Evolutionary conservation across 2,797 vertebrate species (phyloP).

Genomic region (Enteromius radiatus): DNA sequence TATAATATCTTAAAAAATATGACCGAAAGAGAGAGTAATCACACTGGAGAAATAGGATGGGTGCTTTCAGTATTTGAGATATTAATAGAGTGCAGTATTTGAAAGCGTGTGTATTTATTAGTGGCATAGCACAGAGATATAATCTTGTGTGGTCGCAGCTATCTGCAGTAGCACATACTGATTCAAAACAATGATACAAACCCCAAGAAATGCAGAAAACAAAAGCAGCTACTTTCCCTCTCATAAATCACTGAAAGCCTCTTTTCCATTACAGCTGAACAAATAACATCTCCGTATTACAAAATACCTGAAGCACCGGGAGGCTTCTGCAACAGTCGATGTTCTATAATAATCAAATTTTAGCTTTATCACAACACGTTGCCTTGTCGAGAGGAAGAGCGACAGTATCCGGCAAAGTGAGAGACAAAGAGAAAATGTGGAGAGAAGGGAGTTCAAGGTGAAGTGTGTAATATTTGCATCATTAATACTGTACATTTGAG

Average conservation of each 20-base stretch:
- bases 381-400: not conserved
- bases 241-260: constrained; percentile 39
- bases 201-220: constrained; percentile 31
- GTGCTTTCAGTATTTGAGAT: constrained; percentile 22
- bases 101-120: not conserved
- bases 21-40: not conserved
- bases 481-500: not conserved
- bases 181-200: constrained; percentile 35
- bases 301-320: constrained; percentile 17
- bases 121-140: constrained; percentile 14
- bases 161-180: constrained; percentile 30
- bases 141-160: constrained; percentile 1
- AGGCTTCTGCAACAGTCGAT: constrained; percentile 22
- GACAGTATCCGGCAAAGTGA: not conserved
- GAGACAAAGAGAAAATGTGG: not conserved
- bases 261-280: constrained; percentile 40
- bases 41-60: not conserved
- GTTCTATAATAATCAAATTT: constrained; percentile 29
- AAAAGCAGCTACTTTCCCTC: constrained; percentile 8
- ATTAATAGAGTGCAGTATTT: constrained; percentile 7
- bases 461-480: not conserved
- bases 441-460: constrained; percentile 4
- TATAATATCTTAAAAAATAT: not conserved
- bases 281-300: constrained; percentile 38
- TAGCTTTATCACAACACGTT: constrained; percentile 14